Conservation (phyloP, 2,113 vertebrate species). For the Bothrops jararaca region DNA sequence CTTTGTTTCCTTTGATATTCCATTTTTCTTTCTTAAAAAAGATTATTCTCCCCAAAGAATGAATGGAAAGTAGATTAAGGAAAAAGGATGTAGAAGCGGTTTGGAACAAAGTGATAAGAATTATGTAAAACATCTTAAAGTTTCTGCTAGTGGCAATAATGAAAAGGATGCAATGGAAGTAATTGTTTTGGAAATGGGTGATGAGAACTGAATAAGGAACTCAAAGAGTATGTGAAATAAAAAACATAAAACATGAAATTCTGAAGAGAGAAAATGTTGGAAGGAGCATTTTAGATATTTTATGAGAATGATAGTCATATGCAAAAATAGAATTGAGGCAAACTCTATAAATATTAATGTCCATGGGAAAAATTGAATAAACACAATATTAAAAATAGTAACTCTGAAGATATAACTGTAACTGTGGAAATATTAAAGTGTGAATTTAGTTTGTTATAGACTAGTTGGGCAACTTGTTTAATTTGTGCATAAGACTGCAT, state of each 20-base stretch:
- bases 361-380: not conserved
- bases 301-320: not conserved
- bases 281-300: not conserved
- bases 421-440: not conserved
- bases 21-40: not conserved
- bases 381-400: not conserved
- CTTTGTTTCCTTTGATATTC: constrained; percentile 16
- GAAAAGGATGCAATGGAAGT: not conserved
- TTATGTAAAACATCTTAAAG: not conserved
- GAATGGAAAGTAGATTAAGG: not conserved
- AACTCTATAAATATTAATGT: not conserved
- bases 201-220: not conserved
- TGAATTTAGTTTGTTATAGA: not conserved
- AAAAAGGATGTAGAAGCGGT: not conserved
- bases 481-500: not conserved
- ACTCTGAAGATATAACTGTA: not conserved
- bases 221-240: not conserved
- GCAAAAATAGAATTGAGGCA: not conserved
- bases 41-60: not conserved
- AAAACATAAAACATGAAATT: not conserved
- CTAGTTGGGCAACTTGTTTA: not conserved
- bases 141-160: not conserved
- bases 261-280: not conserved
- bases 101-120: not conserved
- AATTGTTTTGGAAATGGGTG: not conserved